Conservation (phyloP, 2,888 invertebrate species). For the Lepetodrilus schrolli region DNA sequence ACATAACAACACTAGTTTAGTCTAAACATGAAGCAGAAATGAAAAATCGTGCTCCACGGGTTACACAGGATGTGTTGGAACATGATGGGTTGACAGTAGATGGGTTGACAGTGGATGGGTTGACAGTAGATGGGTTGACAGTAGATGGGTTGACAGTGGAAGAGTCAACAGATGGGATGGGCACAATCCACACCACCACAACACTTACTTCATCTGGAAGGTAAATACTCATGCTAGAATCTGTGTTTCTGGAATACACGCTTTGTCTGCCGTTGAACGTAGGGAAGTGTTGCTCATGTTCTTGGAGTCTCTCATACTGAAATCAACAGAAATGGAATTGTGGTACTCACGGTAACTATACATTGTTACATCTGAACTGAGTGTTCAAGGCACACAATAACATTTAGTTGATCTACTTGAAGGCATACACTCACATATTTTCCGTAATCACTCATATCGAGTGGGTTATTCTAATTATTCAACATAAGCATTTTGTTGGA, state of each 20-base stretch:
- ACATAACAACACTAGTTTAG: too few species aligned
- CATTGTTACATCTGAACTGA: too few species aligned
- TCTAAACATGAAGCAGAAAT: background rate
- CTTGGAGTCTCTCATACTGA: slow-evolving; percentile 63
- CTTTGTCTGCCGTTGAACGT: slow-evolving; percentile 4
- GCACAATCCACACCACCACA: too few species aligned
- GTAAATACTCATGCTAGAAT: slow-evolving; percentile 60
- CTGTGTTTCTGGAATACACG: slow-evolving; percentile 44
- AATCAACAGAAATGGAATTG: too few species aligned
- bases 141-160: background rate
- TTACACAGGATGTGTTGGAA: background rate
- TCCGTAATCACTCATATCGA: too few species aligned
- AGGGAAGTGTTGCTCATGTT: slow-evolving; percentile 40
- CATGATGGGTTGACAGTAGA: background rate
- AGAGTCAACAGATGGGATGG: background rate
- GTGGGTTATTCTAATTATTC: too few species aligned
- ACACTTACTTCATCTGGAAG: slow-evolving; percentile 54
- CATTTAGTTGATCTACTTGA: too few species aligned
- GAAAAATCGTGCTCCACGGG: background rate
- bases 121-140: background rate
- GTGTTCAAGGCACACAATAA: too few species aligned
- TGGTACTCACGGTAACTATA: too few species aligned
- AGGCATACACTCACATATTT: too few species aligned
- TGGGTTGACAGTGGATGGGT: background rate
- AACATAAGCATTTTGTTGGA: too few species aligned